Conservation (phyloP, 2,888 invertebrate species). For the Ormyrus nitidulus region DNA sequence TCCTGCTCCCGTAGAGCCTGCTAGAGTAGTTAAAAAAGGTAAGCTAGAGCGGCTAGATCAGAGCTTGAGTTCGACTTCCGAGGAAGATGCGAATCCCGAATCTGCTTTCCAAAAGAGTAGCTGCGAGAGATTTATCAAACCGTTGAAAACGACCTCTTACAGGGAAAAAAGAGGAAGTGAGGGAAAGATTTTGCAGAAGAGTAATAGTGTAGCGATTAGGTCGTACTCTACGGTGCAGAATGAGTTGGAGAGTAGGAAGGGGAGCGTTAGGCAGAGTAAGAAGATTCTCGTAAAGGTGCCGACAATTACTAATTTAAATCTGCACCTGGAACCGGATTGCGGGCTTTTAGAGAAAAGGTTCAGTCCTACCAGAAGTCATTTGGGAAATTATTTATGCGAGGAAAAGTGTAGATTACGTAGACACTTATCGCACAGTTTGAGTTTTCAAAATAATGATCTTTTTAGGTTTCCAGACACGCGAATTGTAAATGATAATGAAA, state of each 20-base stretch:
- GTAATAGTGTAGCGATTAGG: slow-evolving; percentile 12
- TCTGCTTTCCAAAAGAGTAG: slow-evolving; percentile 37
- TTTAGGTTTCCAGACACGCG: not conserved
- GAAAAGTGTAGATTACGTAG: slow-evolving; percentile 58
- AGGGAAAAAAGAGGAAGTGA: not conserved
- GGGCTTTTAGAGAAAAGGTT: slow-evolving; percentile 59
- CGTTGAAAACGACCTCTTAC: not conserved
- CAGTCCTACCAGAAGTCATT: slow-evolving; percentile 51
- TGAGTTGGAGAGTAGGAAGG: slow-evolving; percentile 17
- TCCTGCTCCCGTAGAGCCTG: slow-evolving; percentile 61
- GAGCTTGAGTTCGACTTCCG: not conserved
- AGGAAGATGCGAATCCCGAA: not conserved
- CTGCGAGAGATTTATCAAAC: not conserved
- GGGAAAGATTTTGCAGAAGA: not conserved
- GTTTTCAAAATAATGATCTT: slow-evolving; percentile 60
- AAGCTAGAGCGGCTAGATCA: slow-evolving; percentile 67
- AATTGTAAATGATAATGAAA: not conserved
- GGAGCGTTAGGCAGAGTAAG: slow-evolving; percentile 45
- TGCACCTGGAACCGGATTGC: slow-evolving; percentile 31
- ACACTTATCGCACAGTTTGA: slow-evolving; percentile 62
- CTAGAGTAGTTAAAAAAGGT: slow-evolving; percentile 72
- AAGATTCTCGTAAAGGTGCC: slow-evolving; percentile 59
- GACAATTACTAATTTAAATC: slow-evolving; percentile 53
- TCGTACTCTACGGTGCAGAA: too few relatives aligned
- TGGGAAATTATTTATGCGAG: slow-evolving; percentile 62